Evolutionary conservation across 2,888 invertebrate genomes (phyloP), one percentile per base, ranked within the genome.

Genomic region (Trypoxylon attenuatum): DNA sequence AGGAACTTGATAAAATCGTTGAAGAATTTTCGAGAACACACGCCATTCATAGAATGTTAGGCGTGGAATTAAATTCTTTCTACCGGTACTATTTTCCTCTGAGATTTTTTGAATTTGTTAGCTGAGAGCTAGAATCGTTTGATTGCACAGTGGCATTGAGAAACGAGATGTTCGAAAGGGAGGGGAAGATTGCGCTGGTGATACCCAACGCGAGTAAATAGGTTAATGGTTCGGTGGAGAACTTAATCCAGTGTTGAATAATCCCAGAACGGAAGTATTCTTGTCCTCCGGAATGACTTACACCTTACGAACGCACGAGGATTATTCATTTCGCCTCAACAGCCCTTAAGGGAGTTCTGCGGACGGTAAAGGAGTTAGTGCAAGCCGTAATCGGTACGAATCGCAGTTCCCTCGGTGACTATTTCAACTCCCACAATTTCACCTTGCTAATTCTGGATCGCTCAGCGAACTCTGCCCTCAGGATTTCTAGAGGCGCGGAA

Each of bases 291-390:
- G 25, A 56, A 41, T 18, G 53, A 63, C 52, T 65, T 63, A 70
- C 63, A 61, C 51, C 52, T 43, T 15, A 49, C 60, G 54, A 54
- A 60, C 61, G 59, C 63, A 45, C 33, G 49, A 63, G 64, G 75
- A 76, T 75, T 73, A 76, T 76, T 75, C 73, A 71, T 75, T 73
- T 75, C 66, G 50, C 60, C 64, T 63, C 43, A 67, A 76, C 67
- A 67, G 56, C 69, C 71, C 71, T 75, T 69, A 63, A 73, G 75
- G 75, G 73, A 71, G 33, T 47, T 53, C 47, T 39, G 23, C 45
- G 50, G 56, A 56, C 52, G 54, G 16, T 33, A 62, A 59, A 69
- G 61, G 55, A 74, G 67, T 68, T 49, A 52, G 58, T 33, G 45
- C 60, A 71, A 67, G 60, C 41, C 52, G 52, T 49, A 62, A 38